Percentiles rank a stretch among this genome's conserved stretches.
These are phyloP conservation scores for Rhopalosiphum nymphaeae DNA, from an alignment of 2,888 invertebrate genomes.

Conservation along the genomic window DNA sequence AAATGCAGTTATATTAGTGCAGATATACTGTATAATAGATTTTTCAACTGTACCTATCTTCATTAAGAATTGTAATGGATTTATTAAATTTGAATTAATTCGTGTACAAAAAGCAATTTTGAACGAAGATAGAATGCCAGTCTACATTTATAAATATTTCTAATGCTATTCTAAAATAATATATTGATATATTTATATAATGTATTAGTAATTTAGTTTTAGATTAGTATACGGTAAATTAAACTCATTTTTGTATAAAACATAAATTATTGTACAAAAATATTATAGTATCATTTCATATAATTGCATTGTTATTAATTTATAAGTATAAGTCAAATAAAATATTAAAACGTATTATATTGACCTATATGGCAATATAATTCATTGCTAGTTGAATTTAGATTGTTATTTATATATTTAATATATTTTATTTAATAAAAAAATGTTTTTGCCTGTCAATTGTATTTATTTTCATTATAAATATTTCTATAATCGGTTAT, in stretches of 20 bases:
- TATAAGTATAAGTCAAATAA: no score
- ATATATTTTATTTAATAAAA: background rate
- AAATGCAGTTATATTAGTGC: no score
- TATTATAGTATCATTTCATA: background rate
- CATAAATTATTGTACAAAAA: no score
- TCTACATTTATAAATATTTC: no score
- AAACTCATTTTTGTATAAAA: no score
- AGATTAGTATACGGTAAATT: no score
- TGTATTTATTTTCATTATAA: background rate
- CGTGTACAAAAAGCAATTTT: background rate
- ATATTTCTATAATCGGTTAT: background rate
- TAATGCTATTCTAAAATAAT: no score
- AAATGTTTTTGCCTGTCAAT: background rate
- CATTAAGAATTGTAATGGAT: background rate
- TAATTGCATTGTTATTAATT: background rate
- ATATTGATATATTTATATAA: no score
- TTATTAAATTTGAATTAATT: background rate
- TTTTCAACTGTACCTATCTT: background rate
- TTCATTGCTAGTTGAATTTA: background rate
- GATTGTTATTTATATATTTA: background rate
- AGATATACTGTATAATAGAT: no score
- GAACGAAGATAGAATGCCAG: background rate
- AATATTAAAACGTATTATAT: background rate
- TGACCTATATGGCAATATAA: background rate
- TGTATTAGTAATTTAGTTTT: no score